These are phyloP conservation scores for Hydraecia micacea DNA, from an alignment of 2,888 invertebrate species.

Conservation along the genomic window DNA sequence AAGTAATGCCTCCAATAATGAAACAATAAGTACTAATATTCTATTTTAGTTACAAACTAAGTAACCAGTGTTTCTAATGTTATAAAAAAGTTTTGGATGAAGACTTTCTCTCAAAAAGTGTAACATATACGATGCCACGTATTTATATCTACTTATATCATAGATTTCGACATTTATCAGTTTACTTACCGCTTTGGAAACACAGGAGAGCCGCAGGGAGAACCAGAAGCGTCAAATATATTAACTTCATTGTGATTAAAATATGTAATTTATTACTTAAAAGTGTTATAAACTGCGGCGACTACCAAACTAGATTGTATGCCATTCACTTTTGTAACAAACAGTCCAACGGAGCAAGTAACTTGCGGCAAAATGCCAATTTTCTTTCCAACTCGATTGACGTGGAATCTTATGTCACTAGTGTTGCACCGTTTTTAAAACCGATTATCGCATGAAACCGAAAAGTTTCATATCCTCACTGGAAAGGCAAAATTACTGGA, in stretches of 20 bases:
- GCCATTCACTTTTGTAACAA: constrained; percentile 86
- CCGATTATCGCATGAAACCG: constrained; percentile 45
- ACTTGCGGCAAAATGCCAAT: constrained; percentile 85
- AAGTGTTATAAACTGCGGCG: constrained; percentile 72
- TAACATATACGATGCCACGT: constrained; percentile 85
- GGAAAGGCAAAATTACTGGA: not conserved
- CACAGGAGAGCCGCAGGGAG: constrained; percentile 93
- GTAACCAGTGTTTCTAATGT: not conserved
- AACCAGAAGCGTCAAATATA: constrained; percentile 92
- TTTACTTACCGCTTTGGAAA: constrained; percentile 93
- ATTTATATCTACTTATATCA: constrained; percentile 70
- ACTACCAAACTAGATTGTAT: constrained; percentile 77
- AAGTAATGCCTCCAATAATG: constrained; percentile 5
- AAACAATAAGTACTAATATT: not conserved
- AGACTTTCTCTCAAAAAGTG: constrained; percentile 78
- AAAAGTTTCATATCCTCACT: not conserved
- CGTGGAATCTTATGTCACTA: constrained; percentile 89
- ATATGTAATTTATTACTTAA: constrained; percentile 67
- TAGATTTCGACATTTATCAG: constrained; percentile 67
- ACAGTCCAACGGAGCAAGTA: constrained; percentile 80
- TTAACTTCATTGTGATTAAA: constrained; percentile 91
- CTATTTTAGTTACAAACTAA: not conserved
- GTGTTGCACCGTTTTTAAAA: constrained; percentile 69
- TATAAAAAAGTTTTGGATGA: not conserved
- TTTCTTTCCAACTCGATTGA: constrained; percentile 90